phyloP scores from a whole-genome alignment of 2,888 invertebrate genomes.

The Mantis religiosa region DNA sequence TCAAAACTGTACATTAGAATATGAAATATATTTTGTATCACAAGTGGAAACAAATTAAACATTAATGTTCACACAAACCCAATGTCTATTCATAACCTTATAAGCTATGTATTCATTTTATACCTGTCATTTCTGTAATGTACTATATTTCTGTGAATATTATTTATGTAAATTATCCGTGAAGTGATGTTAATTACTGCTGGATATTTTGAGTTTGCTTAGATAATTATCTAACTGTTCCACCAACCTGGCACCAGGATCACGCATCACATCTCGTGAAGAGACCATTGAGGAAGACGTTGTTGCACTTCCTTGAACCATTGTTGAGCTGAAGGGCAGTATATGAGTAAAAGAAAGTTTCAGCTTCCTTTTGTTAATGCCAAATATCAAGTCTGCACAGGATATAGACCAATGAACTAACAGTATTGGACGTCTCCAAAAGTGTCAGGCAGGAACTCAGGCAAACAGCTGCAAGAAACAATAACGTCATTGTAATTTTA shows the following conservation, averaged over 20 bases:
- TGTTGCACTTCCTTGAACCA: slow-evolving; percentile 40
- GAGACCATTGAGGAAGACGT: slow-evolving; percentile 6
- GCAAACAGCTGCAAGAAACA: background rate
- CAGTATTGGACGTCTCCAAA: background rate
- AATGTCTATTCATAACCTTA: no score
- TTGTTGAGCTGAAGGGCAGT: slow-evolving; percentile 33
- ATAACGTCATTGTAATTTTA: background rate
- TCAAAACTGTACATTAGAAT: no score
- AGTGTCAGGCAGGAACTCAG: background rate
- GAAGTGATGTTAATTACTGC: no score
- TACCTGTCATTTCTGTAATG: no score
- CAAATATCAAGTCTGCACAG: background rate
- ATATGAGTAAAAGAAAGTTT: slow-evolving; percentile 1
- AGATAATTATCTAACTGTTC: background rate
- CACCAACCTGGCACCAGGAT: background rate
- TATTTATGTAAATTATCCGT: no score
- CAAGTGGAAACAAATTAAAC: no score
- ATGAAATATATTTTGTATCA: no score
- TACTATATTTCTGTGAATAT: no score
- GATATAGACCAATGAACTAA: background rate
- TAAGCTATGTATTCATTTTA: no score
- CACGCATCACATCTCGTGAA: background rate
- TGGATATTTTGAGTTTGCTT: no score
- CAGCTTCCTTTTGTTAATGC: background rate
- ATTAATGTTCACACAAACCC: no score